Evolutionary conservation across 2,888 invertebrate species (phyloP).

Genomic region (Oxytorus armatus): DNA sequence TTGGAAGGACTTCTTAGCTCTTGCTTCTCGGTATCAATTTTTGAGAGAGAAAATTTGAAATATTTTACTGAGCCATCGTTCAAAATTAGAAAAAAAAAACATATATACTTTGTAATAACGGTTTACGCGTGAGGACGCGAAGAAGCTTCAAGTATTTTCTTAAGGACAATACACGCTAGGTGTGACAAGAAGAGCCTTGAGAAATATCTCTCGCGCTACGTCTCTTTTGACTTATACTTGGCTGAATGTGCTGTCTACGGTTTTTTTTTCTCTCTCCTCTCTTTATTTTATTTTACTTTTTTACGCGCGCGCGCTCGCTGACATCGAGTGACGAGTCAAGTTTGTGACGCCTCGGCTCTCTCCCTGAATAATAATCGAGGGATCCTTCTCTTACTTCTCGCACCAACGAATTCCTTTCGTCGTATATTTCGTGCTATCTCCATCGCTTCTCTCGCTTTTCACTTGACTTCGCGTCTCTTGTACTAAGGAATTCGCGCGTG

Average conservation of each 20-base stretch:
- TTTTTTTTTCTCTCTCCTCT: slow-evolving; percentile 7
- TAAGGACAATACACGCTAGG: slow-evolving; percentile 39
- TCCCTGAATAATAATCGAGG: slow-evolving; percentile 63
- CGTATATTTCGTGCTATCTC: slow-evolving; percentile 21
- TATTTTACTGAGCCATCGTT: slow-evolving; percentile 1
- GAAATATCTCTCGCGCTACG: slow-evolving; percentile 25
- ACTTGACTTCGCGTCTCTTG: slow-evolving; percentile 42
- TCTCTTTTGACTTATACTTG: slow-evolving; percentile 14
- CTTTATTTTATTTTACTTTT: slow-evolving; percentile 13
- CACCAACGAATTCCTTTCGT: slow-evolving; percentile 29
- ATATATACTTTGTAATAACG: slow-evolving; percentile 18
- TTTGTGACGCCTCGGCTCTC: slow-evolving; percentile 55
- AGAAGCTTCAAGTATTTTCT: slow-evolving; percentile 46
- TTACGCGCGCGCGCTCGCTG: slow-evolving; percentile 25
- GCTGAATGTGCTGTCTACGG: slow-evolving; percentile 2
- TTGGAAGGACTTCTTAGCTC: slow-evolving; percentile 26
- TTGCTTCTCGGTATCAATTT: slow-evolving; percentile 21
- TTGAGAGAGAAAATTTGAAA: slow-evolving; percentile 17
- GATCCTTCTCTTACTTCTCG: slow-evolving; percentile 27
- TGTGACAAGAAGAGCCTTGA: slow-evolving; percentile 49
- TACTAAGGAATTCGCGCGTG: slow-evolving; percentile 56
- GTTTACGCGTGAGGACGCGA: slow-evolving; percentile 15
- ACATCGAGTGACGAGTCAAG: slow-evolving; percentile 64
- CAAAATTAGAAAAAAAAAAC: neutral
- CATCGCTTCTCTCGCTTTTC: slow-evolving; percentile 49